A percentile compares a stretch with the other conserved stretches of the same genome.
Evolutionary conservation across 2,888 invertebrate genomes (phyloP).

Genomic region (Coelopa pilipes): DNA sequence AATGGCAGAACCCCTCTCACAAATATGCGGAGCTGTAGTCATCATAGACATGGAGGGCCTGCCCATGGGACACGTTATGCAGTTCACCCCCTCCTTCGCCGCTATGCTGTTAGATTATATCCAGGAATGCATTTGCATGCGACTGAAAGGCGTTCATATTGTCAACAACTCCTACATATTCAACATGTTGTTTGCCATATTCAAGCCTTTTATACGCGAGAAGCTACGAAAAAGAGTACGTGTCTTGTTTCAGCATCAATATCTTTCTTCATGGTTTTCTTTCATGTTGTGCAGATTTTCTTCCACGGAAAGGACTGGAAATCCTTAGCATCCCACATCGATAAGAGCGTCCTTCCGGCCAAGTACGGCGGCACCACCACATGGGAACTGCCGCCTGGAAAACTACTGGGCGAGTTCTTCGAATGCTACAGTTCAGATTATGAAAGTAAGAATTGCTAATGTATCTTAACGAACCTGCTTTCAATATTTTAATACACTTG

Average conservation of each 20-base stretch:
- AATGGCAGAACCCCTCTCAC: slow-evolving; percentile 81
- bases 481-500: not conserved
- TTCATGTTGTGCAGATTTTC: slow-evolving; percentile 68
- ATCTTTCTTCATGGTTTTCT: not conserved
- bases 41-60: slow-evolving; percentile 82
- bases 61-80: slow-evolving; percentile 77
- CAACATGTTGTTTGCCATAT: slow-evolving; percentile 85
- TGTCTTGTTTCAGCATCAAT: too few species aligned
- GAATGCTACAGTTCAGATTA: slow-evolving; percentile 75
- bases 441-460: slow-evolving; percentile 69
- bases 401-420: slow-evolving; percentile 75
- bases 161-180: slow-evolving; percentile 90
- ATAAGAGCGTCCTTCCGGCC: slow-evolving; percentile 71
- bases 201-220: slow-evolving; percentile 88
- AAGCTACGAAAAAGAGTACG: slow-evolving; percentile 81
- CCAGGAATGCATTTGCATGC: slow-evolving; percentile 82
- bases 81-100: slow-evolving; percentile 83
- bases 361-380: slow-evolving; percentile 77
- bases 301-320: slow-evolving; percentile 79
- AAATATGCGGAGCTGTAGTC: slow-evolving; percentile 79
- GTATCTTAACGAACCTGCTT: not conserved
- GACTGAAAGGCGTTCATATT: slow-evolving; percentile 87
- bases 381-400: slow-evolving; percentile 71
- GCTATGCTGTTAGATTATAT: slow-evolving; percentile 79
- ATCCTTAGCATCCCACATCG: slow-evolving; percentile 72